Evolutionary conservation across 2,113 vertebrate species (phyloP), one percentile per base, ranked within the genome.

Genomic region (Hystrix cristata): DNA sequence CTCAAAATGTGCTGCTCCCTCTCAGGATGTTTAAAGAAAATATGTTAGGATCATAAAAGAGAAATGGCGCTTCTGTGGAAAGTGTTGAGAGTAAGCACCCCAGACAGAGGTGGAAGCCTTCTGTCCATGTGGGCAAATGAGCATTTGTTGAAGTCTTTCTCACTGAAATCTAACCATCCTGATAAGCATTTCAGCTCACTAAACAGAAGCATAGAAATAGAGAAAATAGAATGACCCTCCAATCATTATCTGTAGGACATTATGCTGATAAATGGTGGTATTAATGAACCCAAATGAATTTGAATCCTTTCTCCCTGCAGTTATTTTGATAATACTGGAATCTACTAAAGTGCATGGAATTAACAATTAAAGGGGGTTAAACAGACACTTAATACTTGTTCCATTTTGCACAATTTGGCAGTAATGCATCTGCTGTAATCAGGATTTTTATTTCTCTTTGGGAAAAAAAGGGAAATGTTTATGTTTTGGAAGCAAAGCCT

Each of bases 361-460:
- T 98, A 98, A 98, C 98, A 98, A 98, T 98, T 98, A 98, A 98
- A 98, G 97, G 87, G 90, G 98, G 97, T 98, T 98, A 99, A 98
- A 96, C 94, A 98, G 98, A 97, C 96, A 98, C 97, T 98, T 98
- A 98, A 98, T 98, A 98, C 98, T 97, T 94, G 69, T 96, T 97
- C 97, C 98, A 97, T 98, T 98, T 98, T 98, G 96, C 97, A 97
- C 98, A 97, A 97, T 98, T 99, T 98, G 97, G 98, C 97, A 98
- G 98, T 98, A 98, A 98, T 67, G 90, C 98, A 98, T 98, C 98
- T 98, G 98, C 97, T 98, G 97, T 98, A 98, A 98, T 98, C 98
- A 96, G 23, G 93, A 98, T 98, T 98, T 98, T 98, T 98, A 98
- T 98, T 98, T 98, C 98, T 98, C 85, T 92, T 93, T 98, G 90